Conservation (phyloP, 92 coral and sea anemone genomes). For the Parazoanthus atlanticus region DNA sequence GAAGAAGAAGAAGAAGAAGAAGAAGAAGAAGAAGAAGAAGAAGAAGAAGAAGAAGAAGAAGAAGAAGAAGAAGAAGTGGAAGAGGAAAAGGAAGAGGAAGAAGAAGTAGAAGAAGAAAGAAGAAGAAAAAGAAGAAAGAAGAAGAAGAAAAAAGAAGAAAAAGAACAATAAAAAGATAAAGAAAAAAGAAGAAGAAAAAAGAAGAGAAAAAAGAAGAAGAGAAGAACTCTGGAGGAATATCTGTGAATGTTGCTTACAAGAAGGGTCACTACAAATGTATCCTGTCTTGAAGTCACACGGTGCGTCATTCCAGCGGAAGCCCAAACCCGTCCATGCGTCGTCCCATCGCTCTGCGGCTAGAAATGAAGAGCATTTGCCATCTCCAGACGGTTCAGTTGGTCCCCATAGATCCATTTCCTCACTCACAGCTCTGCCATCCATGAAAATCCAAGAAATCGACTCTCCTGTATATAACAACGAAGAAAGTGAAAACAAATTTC, state of each 20-base stretch:
- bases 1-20: too few species aligned
- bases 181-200: too few species aligned
- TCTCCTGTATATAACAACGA: neutral
- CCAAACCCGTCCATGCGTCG: conserved; percentile 15
- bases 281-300: conserved; percentile 24
- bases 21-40: too few species aligned
- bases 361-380: conserved; percentile 21
- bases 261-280: conserved; percentile 26
- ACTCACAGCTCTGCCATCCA: conserved; percentile 19
- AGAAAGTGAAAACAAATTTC: neutral
- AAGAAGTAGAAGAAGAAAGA: too few species aligned
- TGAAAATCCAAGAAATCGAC: conserved; percentile 3
- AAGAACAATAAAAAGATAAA: too few species aligned
- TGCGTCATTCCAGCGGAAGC: conserved; percentile 31
- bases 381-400: conserved; percentile 28
- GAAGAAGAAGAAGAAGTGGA: too few species aligned
- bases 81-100: too few species aligned
- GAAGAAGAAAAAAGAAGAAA: too few species aligned
- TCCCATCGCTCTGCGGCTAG: conserved; percentile 35
- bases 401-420: conserved; percentile 9
- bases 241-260: neutral
- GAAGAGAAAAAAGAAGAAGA: too few species aligned
- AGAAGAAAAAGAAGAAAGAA: too few species aligned
- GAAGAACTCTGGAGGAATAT: neutral
- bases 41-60: too few species aligned